phyloP scores from a whole-genome alignment of 1,140 invertebrate genomes.

The Mactra quadrangularis region DNA sequence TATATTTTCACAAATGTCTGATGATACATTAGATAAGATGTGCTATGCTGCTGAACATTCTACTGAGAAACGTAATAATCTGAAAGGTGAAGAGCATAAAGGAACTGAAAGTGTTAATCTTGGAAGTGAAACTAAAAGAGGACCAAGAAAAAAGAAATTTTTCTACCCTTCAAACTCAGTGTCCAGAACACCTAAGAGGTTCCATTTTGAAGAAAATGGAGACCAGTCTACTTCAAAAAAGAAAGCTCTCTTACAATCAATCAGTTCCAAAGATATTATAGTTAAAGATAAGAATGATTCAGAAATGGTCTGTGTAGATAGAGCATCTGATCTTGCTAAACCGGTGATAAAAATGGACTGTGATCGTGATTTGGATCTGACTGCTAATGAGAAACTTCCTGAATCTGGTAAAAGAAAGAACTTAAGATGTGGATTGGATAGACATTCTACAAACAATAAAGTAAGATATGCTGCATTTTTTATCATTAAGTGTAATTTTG shows the following conservation, averaged over 20 bases:
- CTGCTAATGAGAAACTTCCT: too few species aligned
- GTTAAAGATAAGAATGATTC: slow-evolving; percentile 17
- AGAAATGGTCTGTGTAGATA: background rate
- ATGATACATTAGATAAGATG: slow-evolving; percentile 65
- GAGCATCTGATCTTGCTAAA: background rate
- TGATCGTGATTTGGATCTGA: too few species aligned
- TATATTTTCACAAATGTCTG: slow-evolving; percentile 67
- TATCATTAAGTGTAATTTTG: too few species aligned
- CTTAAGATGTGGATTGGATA: too few species aligned
- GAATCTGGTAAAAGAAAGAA: too few species aligned
- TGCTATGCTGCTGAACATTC: slow-evolving; percentile 47
- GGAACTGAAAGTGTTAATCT: background rate
- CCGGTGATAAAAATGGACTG: too few species aligned
- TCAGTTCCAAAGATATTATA: slow-evolving; percentile 29
- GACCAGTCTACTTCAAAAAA: slow-evolving; percentile 36
- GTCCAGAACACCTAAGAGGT: slow-evolving; percentile 59
- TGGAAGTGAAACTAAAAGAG: background rate
- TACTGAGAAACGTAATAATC: too few species aligned
- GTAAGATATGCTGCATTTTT: too few species aligned
- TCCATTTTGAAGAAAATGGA: slow-evolving; percentile 27
- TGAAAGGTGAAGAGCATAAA: too few species aligned
- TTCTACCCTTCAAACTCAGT: slow-evolving; percentile 67
- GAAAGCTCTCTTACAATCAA: slow-evolving; percentile 19
- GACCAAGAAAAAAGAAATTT: slow-evolving; percentile 51
- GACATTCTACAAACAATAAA: too few species aligned